Evolutionary conservation across 2,113 vertebrate species (phyloP), one percentile per base, ranked within the genome.

Genomic region (Otolemur garnettii): DNA sequence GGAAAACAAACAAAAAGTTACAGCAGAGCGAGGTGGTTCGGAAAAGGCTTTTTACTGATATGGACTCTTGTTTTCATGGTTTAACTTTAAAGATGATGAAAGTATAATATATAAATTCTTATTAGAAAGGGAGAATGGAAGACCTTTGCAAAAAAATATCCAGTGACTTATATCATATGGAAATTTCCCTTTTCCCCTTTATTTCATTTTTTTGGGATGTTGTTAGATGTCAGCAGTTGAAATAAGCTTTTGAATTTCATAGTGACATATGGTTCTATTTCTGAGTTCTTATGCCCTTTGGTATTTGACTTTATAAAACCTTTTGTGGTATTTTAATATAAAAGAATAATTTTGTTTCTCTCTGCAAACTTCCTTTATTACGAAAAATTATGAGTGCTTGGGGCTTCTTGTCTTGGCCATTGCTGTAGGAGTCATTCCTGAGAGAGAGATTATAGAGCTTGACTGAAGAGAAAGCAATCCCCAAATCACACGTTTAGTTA

Each of bases 311-410:
- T 95, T 90, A 81, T 96, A 62, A 90, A 95, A 87, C 30, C 60
- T 87, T 96, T 91, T 97, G 62, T 91, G 77, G 22, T 82, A 81
- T 80, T 96, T 93, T 95, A 87, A 96, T 94, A 82, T n/a, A 80
- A 96, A 93, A 85, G 14, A 80, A 74, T 92, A 87, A 88, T 95
- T 96, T 96, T 14, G 15, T 95, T 92, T 96, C 24, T 79, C 21
- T 92, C 15, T 88, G 74, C 4, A 62, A 96, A 78, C 55, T 90
- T 68, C 38, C 83, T 96, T 92, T 87, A 88, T 89, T 92, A 72
- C 87, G 42, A 95, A 97, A 96, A 88, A 72, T 72, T 69, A 66
- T 84, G 28, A 79, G 42, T 84, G 21, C 91, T 75, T 90, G 38
- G 64, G 30, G 30, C 50, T 88, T 95, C 14, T 35, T 59, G 17